Conservation (phyloP, 2,113 vertebrate genomes). For the western clawed frog (Xenopus tropicalis) region UCB_Xtro_10.0 CM004449.2:39233001-39233500, state of each 20-base stretch:
- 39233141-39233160: background rate
- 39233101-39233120: background rate
- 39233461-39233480: background rate
- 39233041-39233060: too few relatives aligned
- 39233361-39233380: background rate
- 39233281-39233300: too few relatives aligned
- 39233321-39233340: background rate
- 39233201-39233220: background rate
- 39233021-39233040: background rate
- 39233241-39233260: too few relatives aligned
- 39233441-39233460: background rate
- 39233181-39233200: background rate
- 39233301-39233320: background rate
- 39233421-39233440: background rate
- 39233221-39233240: too few relatives aligned
- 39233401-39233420: background rate
- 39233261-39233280: too few relatives aligned
- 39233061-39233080: background rate
- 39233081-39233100: background rate
- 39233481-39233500: background rate
- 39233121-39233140: background rate
- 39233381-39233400: background rate
- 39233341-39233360: background rate
- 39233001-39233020: background rate
- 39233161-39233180: background rate